phyloP scores from a whole-genome alignment of 2,888 invertebrate genomes.

The Temnothorax unifasciatus region DNA sequence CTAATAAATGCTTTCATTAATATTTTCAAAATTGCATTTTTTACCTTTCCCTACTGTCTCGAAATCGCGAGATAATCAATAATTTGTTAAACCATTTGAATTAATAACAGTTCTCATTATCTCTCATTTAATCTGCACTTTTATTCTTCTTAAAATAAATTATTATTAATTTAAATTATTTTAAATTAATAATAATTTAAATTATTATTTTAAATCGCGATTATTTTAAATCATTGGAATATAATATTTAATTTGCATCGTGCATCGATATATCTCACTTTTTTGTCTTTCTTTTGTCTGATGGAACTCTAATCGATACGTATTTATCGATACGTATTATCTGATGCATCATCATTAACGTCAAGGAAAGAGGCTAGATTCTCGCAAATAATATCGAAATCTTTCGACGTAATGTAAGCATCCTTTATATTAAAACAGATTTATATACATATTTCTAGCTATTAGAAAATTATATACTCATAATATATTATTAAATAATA shows the following conservation, averaged over 20 bases:
- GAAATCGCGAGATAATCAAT: not conserved
- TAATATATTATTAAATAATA: not conserved
- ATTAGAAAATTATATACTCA: not conserved
- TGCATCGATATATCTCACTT: not conserved
- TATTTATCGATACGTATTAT: not conserved
- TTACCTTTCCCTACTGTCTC: not conserved
- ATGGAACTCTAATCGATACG: constrained; percentile 3
- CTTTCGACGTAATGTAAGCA: not conserved
- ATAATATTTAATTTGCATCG: not conserved
- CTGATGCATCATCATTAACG: not conserved
- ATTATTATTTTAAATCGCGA: too few species aligned
- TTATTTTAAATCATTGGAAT: not conserved
- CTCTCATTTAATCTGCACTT: not conserved
- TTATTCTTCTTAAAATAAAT: not conserved
- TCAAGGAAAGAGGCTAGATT: constrained; percentile 9
- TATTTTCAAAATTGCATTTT: not conserved
- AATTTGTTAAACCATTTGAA: not conserved
- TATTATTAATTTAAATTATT: too few species aligned
- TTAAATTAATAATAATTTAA: too few species aligned
- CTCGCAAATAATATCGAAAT: not conserved
- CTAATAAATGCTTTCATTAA: constrained; percentile 9
- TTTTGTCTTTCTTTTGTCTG: not conserved
- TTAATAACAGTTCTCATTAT: not conserved
- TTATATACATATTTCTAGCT: not conserved
- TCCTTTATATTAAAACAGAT: not conserved